phyloP scores from a whole-genome alignment of 1,140 invertebrate genomes.

The Pseudobourletiella spinata region DNA sequence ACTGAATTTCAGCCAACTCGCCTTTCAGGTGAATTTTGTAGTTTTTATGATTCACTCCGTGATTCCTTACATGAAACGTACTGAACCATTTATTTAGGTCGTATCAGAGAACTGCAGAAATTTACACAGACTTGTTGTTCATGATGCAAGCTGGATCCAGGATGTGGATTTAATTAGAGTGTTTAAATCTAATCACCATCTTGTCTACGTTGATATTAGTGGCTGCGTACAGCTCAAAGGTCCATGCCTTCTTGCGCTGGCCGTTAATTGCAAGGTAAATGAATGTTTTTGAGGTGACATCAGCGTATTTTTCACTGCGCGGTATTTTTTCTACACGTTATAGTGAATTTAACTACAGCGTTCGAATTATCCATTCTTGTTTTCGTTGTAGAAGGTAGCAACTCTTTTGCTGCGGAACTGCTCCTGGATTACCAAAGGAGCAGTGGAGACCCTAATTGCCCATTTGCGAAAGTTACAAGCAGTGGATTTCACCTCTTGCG shows the following conservation, averaged over 20 bases:
- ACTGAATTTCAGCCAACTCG: background rate
- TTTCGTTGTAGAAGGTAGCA: too few relatives aligned
- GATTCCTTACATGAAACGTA: too few relatives aligned
- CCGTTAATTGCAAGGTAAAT: conserved; percentile 17
- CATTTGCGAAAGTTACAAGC: conserved; percentile 11
- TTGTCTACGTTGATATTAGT: background rate
- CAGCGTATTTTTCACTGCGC: background rate
- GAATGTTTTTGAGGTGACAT: background rate
- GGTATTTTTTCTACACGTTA: too few relatives aligned
- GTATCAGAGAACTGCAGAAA: background rate
- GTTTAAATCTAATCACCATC: background rate
- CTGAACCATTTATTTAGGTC: too few relatives aligned
- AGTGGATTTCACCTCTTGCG: conserved; percentile 13
- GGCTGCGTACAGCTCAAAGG: conserved; percentile 1
- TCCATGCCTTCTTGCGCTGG: conserved; percentile 10
- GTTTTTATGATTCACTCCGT: too few relatives aligned
- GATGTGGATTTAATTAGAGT: background rate
- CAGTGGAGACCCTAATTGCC: conserved; percentile 12
- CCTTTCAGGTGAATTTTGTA: conserved; percentile 4
- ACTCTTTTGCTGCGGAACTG: background rate
- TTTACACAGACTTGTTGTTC: background rate
- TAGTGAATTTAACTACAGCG: too few relatives aligned
- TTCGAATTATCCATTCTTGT: too few relatives aligned
- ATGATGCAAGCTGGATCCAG: background rate
- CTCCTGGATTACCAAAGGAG: conserved; percentile 13